phyloP scores from a whole-genome alignment of 2,888 invertebrate species.

The Rhagium mordax region DNA sequence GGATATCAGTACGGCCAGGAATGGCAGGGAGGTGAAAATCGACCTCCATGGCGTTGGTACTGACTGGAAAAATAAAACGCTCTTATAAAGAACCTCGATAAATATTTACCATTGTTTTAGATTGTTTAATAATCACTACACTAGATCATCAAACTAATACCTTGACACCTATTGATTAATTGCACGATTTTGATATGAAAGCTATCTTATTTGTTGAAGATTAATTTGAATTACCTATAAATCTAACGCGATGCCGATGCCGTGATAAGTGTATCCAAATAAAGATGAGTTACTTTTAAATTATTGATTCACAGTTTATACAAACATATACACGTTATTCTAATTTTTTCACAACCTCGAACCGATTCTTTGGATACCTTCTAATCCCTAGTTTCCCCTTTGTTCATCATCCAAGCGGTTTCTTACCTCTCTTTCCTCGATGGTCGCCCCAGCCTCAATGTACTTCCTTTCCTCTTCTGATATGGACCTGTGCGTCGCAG shows the following conservation, averaged over 20 bases:
- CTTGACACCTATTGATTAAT: neutral
- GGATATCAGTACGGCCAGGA: slow-evolving; percentile 80
- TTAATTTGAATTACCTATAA: too few relatives aligned
- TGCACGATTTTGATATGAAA: neutral
- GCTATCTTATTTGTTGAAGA: neutral
- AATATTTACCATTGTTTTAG: neutral
- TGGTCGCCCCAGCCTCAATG: slow-evolving; percentile 70
- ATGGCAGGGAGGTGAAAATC: slow-evolving; percentile 82
- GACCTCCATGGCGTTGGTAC: slow-evolving; percentile 80
- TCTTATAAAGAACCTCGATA: too few relatives aligned
- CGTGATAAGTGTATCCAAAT: neutral
- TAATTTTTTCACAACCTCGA: too few relatives aligned
- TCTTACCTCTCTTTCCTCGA: slow-evolving; percentile 15
- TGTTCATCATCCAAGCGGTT: too few relatives aligned
- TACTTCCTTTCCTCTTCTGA: slow-evolving; percentile 76
- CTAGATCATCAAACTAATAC: neutral
- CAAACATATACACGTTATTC: too few relatives aligned
- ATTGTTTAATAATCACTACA: neutral
- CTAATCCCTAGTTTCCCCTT: too few relatives aligned
- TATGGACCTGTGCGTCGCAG: slow-evolving; percentile 75
- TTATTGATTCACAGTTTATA: too few relatives aligned
- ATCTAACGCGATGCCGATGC: too few relatives aligned
- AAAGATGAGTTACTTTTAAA: too few relatives aligned
- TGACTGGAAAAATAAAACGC: slow-evolving; percentile 46
- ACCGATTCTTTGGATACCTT: too few relatives aligned